Evolutionary conservation across 2,113 vertebrate species (phyloP).

Genomic region (Cisticola juncidis): DNA sequence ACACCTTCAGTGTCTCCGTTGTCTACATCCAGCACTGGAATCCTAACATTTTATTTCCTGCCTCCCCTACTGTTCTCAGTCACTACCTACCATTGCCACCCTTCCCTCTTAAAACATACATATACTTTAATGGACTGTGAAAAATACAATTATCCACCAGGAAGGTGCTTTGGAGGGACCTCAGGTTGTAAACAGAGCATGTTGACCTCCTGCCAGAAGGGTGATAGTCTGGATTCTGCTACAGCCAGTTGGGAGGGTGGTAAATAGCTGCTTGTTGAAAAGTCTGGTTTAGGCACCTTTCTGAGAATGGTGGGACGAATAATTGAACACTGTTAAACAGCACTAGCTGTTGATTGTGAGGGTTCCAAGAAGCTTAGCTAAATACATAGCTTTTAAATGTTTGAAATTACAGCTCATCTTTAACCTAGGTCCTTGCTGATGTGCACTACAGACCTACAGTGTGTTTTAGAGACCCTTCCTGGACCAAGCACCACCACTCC

Average conservation of each 20-base stretch:
- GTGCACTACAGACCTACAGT: neutral
- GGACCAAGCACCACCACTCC: neutral
- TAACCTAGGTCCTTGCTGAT: neutral
- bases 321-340: neutral
- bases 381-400: neutral
- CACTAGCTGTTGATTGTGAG: neutral
- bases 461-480: neutral
- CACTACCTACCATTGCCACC: neutral
- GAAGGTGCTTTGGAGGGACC: neutral
- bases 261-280: neutral
- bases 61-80: neutral
- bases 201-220: neutral
- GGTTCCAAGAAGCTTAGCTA: neutral
- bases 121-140: neutral
- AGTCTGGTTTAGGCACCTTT: neutral
- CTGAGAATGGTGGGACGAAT: neutral
- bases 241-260: neutral
- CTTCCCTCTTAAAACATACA: neutral
- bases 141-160: neutral
- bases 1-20: neutral
- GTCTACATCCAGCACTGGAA: rapidly evolving
- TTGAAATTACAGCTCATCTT: neutral
- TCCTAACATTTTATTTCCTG: neutral
- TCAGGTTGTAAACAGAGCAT: neutral
- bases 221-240: neutral